Percentiles rank a stretch among this genome's conserved stretches.
Evolutionary conservation across 2,888 invertebrate genomes (phyloP).

Genomic region (Papilio gigon): DNA sequence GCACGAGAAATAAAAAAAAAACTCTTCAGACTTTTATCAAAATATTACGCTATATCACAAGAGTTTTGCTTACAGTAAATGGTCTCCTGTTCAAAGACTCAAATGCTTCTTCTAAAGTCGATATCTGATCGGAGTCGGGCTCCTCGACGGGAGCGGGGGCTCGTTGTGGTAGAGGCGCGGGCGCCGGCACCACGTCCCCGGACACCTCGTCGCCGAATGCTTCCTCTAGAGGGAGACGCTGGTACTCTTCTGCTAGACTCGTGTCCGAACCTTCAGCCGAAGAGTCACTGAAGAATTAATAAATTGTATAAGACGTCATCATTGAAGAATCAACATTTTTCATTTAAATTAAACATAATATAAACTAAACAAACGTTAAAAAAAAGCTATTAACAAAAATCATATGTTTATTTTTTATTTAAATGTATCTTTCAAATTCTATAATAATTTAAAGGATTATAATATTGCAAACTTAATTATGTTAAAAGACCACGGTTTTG

Average conservation of each 20-base stretch:
- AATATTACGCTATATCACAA: too few relatives aligned
- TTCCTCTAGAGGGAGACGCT: slow-evolving; percentile 69
- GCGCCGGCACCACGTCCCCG: slow-evolving; percentile 71
- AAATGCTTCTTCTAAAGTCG: slow-evolving; percentile 73
- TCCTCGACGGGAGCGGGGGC: slow-evolving; percentile 70
- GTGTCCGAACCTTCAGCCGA: slow-evolving; percentile 68
- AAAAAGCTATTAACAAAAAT: too few relatives aligned
- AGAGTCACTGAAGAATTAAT: slow-evolving; percentile 61
- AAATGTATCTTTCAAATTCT: too few relatives aligned
- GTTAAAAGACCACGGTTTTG: not conserved
- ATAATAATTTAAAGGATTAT: too few relatives aligned
- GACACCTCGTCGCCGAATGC: slow-evolving; percentile 75
- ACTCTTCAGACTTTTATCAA: too few relatives aligned
- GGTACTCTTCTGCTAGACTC: slow-evolving; percentile 62
- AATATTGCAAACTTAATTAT: too few relatives aligned
- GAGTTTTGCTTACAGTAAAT: slow-evolving; percentile 65
- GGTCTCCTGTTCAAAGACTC: slow-evolving; percentile 75
- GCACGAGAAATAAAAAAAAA: slow-evolving; percentile 10
- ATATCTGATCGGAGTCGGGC: slow-evolving; percentile 65
- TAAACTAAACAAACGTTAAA: too few relatives aligned
- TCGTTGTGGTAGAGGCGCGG: slow-evolving; percentile 69
- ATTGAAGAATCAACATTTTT: not conserved
- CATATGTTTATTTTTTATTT: too few relatives aligned
- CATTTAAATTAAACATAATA: too few relatives aligned
- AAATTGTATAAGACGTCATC: not conserved